Conservation (phyloP, 2,113 vertebrate species). For the Asarcornis scutulata region DNA sequence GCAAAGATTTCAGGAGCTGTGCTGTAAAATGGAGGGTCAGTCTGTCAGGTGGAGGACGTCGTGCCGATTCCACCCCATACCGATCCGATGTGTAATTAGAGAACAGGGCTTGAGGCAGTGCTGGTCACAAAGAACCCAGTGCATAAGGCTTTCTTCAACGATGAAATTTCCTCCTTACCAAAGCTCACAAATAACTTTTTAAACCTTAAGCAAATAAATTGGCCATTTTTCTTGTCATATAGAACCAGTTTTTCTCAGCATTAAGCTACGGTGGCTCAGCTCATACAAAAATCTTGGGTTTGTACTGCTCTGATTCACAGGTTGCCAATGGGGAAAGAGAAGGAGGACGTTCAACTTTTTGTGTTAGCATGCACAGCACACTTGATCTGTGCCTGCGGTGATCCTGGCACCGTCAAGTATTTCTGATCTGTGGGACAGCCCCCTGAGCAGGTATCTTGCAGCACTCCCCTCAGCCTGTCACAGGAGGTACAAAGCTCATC, state of each 20-base stretch:
- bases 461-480: not conserved
- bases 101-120: not conserved
- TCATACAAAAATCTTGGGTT: not conserved
- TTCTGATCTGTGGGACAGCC: not conserved
- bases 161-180: conserved; percentile 64
- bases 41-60: not conserved
- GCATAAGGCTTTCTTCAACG: conserved; percentile 46
- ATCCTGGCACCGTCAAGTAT: not conserved
- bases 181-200: conserved; percentile 68
- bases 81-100: conserved; percentile 6
- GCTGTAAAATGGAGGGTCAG: not conserved
- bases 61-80: not conserved
- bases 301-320: not conserved
- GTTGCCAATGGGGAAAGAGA: not conserved
- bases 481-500: not conserved
- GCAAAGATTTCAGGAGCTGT: not conserved
- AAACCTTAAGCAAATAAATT: conserved; percentile 73
- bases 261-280: not conserved
- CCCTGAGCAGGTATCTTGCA: not conserved
- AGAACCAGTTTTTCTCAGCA: conserved; percentile 35
- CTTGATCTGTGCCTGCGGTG: not conserved
- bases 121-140: conserved; percentile 47
- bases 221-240: not conserved
- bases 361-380: rapidly evolving
- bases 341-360: not conserved